Evolutionary conservation across 2,888 invertebrate genomes (phyloP), one percentile per base, ranked within the genome.

Genomic region (Laothoe populi): DNA sequence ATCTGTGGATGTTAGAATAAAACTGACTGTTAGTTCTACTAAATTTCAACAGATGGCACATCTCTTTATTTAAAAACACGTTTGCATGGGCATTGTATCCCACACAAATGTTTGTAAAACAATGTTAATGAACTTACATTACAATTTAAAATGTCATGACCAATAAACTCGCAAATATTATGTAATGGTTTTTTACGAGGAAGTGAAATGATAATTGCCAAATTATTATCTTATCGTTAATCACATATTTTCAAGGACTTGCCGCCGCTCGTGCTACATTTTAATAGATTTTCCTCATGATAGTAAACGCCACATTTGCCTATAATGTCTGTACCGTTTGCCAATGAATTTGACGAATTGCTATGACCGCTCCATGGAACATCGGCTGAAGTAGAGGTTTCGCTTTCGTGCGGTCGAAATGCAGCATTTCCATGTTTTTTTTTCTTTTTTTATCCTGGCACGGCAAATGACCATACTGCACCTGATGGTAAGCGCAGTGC

Each of bases 181-280:
- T 26, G n/a, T 24, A 13, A 46, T 11, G 7, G 13, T n/a, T 24
- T 48, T 48, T 48, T 24, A 24, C 48, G 23, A 48, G 24, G 48
- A 48, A 48, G 24, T n/a, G 35, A 19, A 24, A 24, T n/a, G 35
- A 23, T 26, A 24, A 48, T 24, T 5, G n/a, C 48, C 24, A 24
- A 24, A 48, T 23, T 24, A n/a, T 24, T 48, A 48, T 48, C 48
- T 48, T n/a, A 48, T 48, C 48, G 11, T 24, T 24, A 23, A 48
- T 48, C 48, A 48, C 4, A 48, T 23, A 44, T 19, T 31, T 4
- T n/a, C n/a, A n/a, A n/a, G n/a, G n/a, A n/a, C n/a, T n/a, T n/a
- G n/a, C n/a, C n/a, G n/a, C n/a, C n/a, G n/a, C n/a, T n/a, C n/a
- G n/a, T n/a, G n/a, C n/a, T n/a, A n/a, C n/a, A n/a, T n/a, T n/a